Base-by-base conservation (phyloP, 2,888 invertebrate species). In the Mesopsocus fuscifrons region DNA sequence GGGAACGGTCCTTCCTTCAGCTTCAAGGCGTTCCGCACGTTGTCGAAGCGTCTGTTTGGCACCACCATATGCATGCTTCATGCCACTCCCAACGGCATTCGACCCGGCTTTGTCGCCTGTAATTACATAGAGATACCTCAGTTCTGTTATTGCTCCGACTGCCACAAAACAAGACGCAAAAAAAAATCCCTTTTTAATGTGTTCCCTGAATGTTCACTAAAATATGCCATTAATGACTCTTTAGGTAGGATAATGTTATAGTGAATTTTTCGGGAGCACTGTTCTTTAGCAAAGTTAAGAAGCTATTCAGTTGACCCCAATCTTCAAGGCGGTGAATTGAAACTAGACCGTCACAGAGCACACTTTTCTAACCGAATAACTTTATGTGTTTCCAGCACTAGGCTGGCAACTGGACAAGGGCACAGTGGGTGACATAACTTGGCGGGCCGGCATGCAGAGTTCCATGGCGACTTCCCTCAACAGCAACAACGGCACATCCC, bases 351-450 rank as follows among this genome's bases (percentile, higher is more conserved):
- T n/a, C n/a, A n/a, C n/a, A n/a, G n/a, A n/a, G n/a, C n/a, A n/a
- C n/a, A n/a, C n/a, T n/a, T n/a, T n/a, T n/a, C n/a, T n/a, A n/a
- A n/a, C n/a, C n/a, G n/a, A n/a, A n/a, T n/a, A n/a, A n/a, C n/a
- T n/a, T n/a, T n/a, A n/a, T n/a, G n/a, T n/a, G n/a, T n/a, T 61
- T 58, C 1, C 58, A 81, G 80, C 82, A 4, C 60, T 91, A 53
- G 88, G 82, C 2, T 73, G 81, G 55, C 89, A 91, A 59, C 63
- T 94, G 47, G 87, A 89, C 54, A 80, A 80, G 44, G 77, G 87
- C 55, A 81, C 88, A 0, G 76, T 88, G 43, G 92, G 92, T 5
- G 85, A 89, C 53, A 61, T 95, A 30, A 83, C 85, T 0, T 88
- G 85, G 57, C 77, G 84, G 54, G 71, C 71, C 0, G 80, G 71